These are phyloP conservation scores for Heliothis subflexa DNA, from an alignment of 1,140 invertebrate species.

Conservation along the genomic window DNA sequence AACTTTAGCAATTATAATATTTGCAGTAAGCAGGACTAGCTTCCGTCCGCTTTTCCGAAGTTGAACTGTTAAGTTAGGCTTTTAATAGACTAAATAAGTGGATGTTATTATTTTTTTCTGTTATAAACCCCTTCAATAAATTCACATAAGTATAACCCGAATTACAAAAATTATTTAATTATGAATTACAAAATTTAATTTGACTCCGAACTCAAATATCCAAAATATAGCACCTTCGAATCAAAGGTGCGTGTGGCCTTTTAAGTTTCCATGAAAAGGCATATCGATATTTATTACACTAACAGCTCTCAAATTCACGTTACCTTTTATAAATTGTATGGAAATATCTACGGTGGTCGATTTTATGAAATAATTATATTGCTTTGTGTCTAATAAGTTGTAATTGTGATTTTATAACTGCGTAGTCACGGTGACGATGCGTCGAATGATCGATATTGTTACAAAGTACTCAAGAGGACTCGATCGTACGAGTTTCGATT, in stretches of 20 bases:
- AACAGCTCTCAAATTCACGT: slow-evolving; percentile 3
- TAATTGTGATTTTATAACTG: slow-evolving; percentile 37
- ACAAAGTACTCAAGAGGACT: not conserved
- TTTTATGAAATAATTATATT: slow-evolving; percentile 11
- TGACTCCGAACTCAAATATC: too few species aligned
- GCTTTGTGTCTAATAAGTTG: slow-evolving; percentile 25
- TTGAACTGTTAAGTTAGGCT: too few species aligned
- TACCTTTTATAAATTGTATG: not conserved
- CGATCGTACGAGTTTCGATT: not conserved
- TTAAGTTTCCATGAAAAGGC: not conserved
- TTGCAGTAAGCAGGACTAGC: too few species aligned
- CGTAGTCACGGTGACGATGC: slow-evolving; percentile 19
- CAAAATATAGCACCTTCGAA: not conserved
- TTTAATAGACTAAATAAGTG: too few species aligned
- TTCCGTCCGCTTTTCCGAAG: too few species aligned
- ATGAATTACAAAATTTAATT: too few species aligned
- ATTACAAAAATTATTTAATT: too few species aligned
- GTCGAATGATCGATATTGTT: not conserved
- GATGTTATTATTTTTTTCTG: too few species aligned
- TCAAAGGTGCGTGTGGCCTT: not conserved
- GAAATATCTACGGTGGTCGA: not conserved
- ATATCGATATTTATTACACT: not conserved
- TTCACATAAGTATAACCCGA: too few species aligned
- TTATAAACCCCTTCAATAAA: too few species aligned
- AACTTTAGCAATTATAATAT: too few species aligned